Conservation (phyloP, 1,140 invertebrate genomes). For the Theocolax elegans region DNA sequence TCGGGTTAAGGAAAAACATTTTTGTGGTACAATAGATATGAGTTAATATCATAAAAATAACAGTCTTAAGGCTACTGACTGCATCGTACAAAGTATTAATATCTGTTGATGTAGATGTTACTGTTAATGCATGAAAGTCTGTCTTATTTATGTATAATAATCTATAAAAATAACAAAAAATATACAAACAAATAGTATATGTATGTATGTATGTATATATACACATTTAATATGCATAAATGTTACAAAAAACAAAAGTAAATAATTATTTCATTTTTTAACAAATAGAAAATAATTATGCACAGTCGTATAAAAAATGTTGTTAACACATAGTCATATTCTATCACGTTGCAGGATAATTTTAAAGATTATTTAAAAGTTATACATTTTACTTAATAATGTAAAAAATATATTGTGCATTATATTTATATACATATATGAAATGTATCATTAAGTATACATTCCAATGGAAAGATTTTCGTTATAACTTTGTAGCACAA, state of each 20-base stretch:
- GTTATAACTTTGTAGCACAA: background rate
- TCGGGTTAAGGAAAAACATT: background rate
- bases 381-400: slow-evolving; percentile 11
- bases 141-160: slow-evolving; percentile 56
- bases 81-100: slow-evolving; percentile 40
- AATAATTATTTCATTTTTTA: slow-evolving; percentile 19
- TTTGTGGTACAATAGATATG: background rate
- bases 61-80: slow-evolving; percentile 2
- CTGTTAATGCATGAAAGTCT: slow-evolving; percentile 53
- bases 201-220: background rate
- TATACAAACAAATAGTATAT: background rate
- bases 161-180: slow-evolving; percentile 49
- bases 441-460: background rate
- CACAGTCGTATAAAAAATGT: slow-evolving; percentile 7
- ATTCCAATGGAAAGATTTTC: too few species aligned
- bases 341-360: slow-evolving; percentile 24
- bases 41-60: slow-evolving; percentile 18
- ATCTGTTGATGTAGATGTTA: slow-evolving; percentile 52
- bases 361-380: slow-evolving; percentile 23
- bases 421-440: background rate
- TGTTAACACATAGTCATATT: slow-evolving; percentile 11
- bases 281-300: background rate
- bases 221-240: slow-evolving; percentile 13
- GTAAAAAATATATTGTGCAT: slow-evolving; percentile 10
- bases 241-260: too few species aligned